Evolutionary conservation across 1,140 invertebrate genomes (phyloP), one percentile per base, ranked within the genome.

Genomic region (Hyposmocoma kahamanoa): DNA sequence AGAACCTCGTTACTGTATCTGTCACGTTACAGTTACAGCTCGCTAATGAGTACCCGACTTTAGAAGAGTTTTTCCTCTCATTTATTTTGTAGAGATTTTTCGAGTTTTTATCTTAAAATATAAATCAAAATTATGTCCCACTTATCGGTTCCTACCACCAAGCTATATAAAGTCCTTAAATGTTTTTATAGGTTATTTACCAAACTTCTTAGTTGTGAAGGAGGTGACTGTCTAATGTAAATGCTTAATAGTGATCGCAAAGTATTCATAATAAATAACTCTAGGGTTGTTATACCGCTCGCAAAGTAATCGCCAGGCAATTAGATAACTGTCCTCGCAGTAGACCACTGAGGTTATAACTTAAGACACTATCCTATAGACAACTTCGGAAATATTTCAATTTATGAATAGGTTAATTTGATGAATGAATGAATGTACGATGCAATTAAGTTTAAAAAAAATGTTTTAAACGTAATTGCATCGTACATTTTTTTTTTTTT

Each of bases 381-480:
- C 36, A 39, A 19, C 15, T 19, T 5, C 36, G 36, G 18, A 39
- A n/a, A 19, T 39, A 39, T 19, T 39, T 39, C 5, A 39, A 39
- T n/a, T 39, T 39, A 3, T 39, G 36, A 19, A 39, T 39, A 10
- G 36, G n/a, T 39, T 39, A n/a, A n/a, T n/a, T n/a, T n/a, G n/a
- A n/a, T n/a, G n/a, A n/a, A n/a, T n/a, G n/a, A n/a, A n/a, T n/a
- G n/a, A n/a, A n/a, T n/a, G n/a, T n/a, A n/a, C n/a, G n/a, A n/a
- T n/a, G n/a, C n/a, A n/a, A n/a, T n/a, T n/a, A n/a, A n/a, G n/a
- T n/a, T n/a, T n/a, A n/a, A n/a, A n/a, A n/a, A n/a, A n/a, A n/a
- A n/a, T n/a, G n/a, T n/a, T n/a, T n/a, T n/a, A n/a, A n/a, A n/a
- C n/a, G n/a, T n/a, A n/a, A n/a, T n/a, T n/a, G n/a, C n/a, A n/a